Percentiles rank a stretch among this genome's conserved stretches.
Conservation (phyloP, 2,797 vertebrate species). For the Scleropages formosus region DNA sequence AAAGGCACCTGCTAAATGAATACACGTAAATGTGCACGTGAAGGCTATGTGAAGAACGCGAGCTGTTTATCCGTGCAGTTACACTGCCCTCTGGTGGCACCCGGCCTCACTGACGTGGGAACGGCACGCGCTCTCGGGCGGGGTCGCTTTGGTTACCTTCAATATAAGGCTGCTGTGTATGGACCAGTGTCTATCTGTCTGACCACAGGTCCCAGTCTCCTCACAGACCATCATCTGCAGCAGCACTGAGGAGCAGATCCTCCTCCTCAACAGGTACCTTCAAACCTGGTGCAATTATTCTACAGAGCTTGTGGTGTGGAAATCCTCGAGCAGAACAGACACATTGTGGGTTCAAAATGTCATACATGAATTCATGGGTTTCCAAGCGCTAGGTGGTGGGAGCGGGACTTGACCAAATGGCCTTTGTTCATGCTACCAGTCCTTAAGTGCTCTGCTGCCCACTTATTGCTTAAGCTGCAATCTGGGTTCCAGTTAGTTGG, state of each 20-base stretch:
- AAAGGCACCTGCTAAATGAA: no score
- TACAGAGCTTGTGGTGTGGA: slow-evolving; percentile 9
- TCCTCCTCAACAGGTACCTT: neutral
- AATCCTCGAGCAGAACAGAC: neutral
- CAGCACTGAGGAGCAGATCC: slow-evolving; percentile 13
- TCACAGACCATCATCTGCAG: slow-evolving; percentile 35
- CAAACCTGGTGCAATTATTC: neutral
- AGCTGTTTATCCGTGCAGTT: neutral
- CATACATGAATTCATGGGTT: neutral
- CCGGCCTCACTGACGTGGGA: neutral
- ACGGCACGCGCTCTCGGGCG: neutral
- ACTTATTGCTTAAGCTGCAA: no score
- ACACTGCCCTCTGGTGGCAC: slow-evolving; percentile 32
- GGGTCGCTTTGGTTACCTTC: neutral
- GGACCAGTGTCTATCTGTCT: slow-evolving; percentile 5
- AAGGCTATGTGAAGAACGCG: no score
- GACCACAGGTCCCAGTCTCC: slow-evolving; percentile 29
- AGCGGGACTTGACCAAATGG: no score
- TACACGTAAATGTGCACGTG: no score
- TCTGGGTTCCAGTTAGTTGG: no score
- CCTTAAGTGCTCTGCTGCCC: no score
- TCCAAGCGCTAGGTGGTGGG: neutral
- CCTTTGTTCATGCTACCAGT: no score
- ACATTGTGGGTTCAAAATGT: no score
- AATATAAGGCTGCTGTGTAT: neutral